These are phyloP conservation scores for Tarsius wallacei DNA, from an alignment of 2,797 vertebrate genomes.

Conservation along the genomic window DNA sequence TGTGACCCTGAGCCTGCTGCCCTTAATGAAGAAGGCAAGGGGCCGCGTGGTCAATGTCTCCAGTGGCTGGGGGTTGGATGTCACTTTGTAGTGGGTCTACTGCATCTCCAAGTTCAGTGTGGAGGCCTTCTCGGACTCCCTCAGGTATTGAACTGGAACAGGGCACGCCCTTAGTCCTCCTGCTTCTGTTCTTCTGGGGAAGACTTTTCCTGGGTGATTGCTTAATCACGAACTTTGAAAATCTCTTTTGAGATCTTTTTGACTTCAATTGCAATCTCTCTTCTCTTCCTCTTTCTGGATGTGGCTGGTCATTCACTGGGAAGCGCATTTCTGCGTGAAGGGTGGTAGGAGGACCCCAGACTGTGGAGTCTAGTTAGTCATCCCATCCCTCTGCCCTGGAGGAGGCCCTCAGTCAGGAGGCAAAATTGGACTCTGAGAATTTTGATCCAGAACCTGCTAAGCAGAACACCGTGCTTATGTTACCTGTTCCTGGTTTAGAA, in stretches of 20 bases:
- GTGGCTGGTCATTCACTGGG: background rate
- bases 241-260: background rate
- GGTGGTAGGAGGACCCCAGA: no score
- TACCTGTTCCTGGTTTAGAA: background rate
- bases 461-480: background rate
- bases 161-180: background rate
- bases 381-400: background rate
- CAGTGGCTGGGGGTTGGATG: no score
- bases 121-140: no score
- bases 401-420: background rate
- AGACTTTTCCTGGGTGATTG: background rate
- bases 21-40: no score
- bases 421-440: background rate
- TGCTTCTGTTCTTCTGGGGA: background rate
- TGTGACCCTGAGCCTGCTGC: no score
- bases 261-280: no score
- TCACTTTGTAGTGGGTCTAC: no score
- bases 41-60: no score
- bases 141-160: no score
- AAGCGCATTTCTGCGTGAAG: background rate
- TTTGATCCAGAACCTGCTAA: background rate
- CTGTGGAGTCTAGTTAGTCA: no score
- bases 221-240: background rate
- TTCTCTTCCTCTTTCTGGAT: rapidly evolving
- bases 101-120: no score